These are phyloP conservation scores for Amphiura filiformis DNA, from an alignment of 35 echinoderm and acorn worm genomes.

Conservation along the genomic window DNA sequence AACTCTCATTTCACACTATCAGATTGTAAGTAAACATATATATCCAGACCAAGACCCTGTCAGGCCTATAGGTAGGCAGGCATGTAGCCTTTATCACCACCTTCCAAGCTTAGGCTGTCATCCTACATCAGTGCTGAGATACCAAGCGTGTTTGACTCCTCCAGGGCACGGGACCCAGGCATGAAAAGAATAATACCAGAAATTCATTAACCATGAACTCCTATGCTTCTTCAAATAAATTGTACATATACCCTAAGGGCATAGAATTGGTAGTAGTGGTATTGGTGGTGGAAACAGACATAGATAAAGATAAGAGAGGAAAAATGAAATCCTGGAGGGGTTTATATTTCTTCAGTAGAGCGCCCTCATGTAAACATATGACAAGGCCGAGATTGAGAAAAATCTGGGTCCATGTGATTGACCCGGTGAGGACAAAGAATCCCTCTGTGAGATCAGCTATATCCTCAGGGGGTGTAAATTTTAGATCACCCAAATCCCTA, in stretches of 20 bases:
- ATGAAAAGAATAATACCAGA: neutral
- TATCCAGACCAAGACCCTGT: neutral
- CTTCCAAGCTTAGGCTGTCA: neutral
- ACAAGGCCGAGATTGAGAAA: neutral
- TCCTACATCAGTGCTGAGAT: neutral
- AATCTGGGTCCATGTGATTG: neutral
- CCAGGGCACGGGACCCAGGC: neutral
- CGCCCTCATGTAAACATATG: neutral
- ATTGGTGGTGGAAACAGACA: no score
- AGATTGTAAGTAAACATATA: neutral
- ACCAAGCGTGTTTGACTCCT: neutral
- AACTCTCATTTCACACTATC: no score
- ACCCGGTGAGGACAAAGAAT: neutral
- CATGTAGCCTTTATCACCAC: no score
- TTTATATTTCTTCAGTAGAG: neutral
- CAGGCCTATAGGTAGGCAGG: no score
- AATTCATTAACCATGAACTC: conserved; percentile 7
- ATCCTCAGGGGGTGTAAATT: neutral
- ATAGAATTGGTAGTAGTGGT: neutral
- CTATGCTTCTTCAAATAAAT: conserved; percentile 7
- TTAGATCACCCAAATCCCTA: neutral
- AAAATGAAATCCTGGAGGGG: no score
- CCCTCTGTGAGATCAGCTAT: neutral
- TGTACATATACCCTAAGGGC: neutral
- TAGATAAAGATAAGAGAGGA: no score